Evolutionary conservation across 2,113 vertebrate species (phyloP).

Genomic region (Dendropsophus ebraccatus): DNA sequence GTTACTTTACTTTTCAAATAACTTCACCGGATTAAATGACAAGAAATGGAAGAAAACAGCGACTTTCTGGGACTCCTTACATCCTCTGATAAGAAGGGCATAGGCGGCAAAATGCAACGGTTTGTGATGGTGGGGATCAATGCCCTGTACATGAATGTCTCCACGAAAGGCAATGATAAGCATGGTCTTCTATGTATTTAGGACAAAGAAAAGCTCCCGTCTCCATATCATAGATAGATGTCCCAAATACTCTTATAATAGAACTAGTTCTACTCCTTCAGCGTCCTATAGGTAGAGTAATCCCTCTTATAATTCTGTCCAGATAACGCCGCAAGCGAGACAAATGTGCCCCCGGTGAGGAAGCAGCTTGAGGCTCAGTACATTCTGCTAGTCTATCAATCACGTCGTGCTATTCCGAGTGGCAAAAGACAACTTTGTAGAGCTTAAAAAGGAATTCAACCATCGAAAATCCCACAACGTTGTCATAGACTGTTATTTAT

Average conservation of each 20-base stretch:
- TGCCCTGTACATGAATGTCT: constrained; percentile 42
- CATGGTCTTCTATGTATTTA: constrained; percentile 57
- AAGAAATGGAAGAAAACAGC: neutral
- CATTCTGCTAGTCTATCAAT: constrained; percentile 13
- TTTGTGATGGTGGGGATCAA: constrained; percentile 59
- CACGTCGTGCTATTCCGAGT: neutral
- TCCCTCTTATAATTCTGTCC: constrained; percentile 23
- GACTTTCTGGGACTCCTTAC: neutral
- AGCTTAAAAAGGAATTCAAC: constrained; percentile 14
- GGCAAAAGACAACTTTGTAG: neutral
- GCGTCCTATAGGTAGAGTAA: neutral
- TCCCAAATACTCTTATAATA: constrained; percentile 59
- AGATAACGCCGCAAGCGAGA: neutral
- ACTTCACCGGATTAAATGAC: constrained; percentile 19
- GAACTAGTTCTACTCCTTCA: neutral
- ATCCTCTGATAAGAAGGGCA: neutral
- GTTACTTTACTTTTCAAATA: neutral
- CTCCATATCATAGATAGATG: constrained; percentile 63
- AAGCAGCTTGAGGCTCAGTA: neutral
- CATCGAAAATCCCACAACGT: neutral
- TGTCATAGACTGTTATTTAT: neutral
- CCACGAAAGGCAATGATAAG: constrained; percentile 63
- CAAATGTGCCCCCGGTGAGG: constrained; percentile 18
- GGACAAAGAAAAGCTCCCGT: constrained; percentile 66
- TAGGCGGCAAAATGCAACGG: constrained; percentile 55